A percentile compares a stretch with the other conserved stretches of the same genome.
These are phyloP conservation scores for Labrus mixtus DNA, from an alignment of 2,113 vertebrate species.

Conservation along the genomic window DNA sequence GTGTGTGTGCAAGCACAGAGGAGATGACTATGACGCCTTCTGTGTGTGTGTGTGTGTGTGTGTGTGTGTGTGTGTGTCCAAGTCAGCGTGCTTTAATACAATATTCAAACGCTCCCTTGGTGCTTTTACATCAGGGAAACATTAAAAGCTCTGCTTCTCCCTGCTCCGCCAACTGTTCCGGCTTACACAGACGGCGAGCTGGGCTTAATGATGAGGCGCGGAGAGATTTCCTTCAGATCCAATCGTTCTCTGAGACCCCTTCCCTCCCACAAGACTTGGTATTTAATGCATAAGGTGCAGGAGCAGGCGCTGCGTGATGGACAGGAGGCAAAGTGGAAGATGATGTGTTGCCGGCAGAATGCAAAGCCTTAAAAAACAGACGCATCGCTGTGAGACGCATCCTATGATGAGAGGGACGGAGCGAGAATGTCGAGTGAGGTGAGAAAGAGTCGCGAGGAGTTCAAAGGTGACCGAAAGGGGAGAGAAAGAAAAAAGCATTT, in stretches of 20 bases:
- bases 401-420: neutral
- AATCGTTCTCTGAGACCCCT: slow-evolving; percentile 25
- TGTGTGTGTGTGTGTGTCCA: slow-evolving; percentile 1
- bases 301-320: slow-evolving; percentile 55
- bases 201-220: slow-evolving; percentile 57
- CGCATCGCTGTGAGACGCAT: slow-evolving; percentile 32
- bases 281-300: slow-evolving; percentile 74
- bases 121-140: slow-evolving; percentile 62
- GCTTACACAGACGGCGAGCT: slow-evolving; percentile 47
- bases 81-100: slow-evolving; percentile 38
- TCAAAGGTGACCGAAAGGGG: slow-evolving; percentile 32
- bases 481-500: neutral
- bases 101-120: slow-evolving; percentile 54
- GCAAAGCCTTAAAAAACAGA: slow-evolving; percentile 67
- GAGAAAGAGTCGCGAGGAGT: slow-evolving; percentile 25
- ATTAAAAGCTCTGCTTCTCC: slow-evolving; percentile 57
- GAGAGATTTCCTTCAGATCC: slow-evolving; percentile 54
- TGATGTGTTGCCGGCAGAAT: slow-evolving; percentile 60
- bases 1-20: neutral
- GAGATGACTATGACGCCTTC: neutral
- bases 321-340: slow-evolving; percentile 48
- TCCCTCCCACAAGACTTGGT: slow-evolving; percentile 50
- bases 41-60: neutral
- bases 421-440: slow-evolving; percentile 10
- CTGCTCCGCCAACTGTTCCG: slow-evolving; percentile 52